Evolutionary conservation across 2,113 vertebrate genomes (phyloP), one percentile per base, ranked within the genome.

Genomic region (Pleuronectes platessa): DNA sequence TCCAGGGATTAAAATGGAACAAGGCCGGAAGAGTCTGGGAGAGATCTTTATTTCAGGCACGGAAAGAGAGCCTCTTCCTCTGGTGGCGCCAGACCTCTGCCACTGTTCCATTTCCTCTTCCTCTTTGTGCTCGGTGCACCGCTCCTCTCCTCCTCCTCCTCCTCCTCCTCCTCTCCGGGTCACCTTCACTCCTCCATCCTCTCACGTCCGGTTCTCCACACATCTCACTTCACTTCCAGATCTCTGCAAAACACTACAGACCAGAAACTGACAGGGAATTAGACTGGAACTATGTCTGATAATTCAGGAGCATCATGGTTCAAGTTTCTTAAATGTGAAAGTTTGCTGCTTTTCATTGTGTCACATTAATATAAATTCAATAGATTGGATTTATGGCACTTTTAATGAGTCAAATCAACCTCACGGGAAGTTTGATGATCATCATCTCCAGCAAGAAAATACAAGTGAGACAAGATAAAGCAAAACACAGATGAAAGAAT

Each of bases 41-140:
- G 87, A 70, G 76, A 87, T 89, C 84, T 92, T 91, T 92, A 92
- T 94, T 92, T 89, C 82, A 88, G 85, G 88, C 83, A 79, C 74
- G 78, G 91, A 90, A 92, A 91, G 76, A 90, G 74, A 90, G 85
- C 85, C 86, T 89, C 88, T 90, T 92, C 89, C 90, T 91, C 82
- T 84, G 84, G 76, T 90, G 92, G 93, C 84, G 91, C 81, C 90
- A 88, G 86, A 37, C 79, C 76, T 68, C 81, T 81, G 85, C 85
- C 72, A 87, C 86, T 65, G 80, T 90, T 93, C 89, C 82, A 89
- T 90, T 88, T 92, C 86, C 91, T 82, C 87, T 87, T 90, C 92
- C 96, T 95, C 92, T 92, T 96, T 84, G 90, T 92, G 93, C 88
- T 84, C 81, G 45, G 59, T 74, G 81, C 88, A 81, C 87, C 68